A percentile compares a stretch with the other conserved stretches of the same genome.
phyloP scores from a whole-genome alignment of 2,797 vertebrate species.

The Catostomus latipinnis region DNA sequence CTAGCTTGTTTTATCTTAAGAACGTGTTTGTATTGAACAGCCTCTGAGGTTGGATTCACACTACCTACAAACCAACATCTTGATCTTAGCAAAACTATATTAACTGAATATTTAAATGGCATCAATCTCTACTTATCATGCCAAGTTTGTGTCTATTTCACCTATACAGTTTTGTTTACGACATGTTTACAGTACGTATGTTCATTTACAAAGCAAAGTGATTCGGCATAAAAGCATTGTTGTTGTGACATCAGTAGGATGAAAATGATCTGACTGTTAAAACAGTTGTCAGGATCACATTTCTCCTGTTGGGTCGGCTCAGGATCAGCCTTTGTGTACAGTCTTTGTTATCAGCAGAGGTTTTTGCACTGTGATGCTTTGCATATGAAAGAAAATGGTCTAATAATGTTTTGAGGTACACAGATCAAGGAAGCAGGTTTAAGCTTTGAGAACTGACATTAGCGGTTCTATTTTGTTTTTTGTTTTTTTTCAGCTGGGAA shows the following conservation, averaged over 20 bases:
- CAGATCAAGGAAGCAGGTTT: neutral
- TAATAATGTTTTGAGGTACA: neutral
- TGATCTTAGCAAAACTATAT: neutral
- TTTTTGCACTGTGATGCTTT: constrained; percentile 15
- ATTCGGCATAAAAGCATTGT: constrained; percentile 37
- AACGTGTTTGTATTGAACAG: no score
- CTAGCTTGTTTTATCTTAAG: no score
- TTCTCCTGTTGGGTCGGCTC: constrained; percentile 63
- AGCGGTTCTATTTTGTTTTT: constrained; percentile 41
- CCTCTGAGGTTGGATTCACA: no score
- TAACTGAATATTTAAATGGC: neutral
- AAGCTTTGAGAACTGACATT: constrained; percentile 33
- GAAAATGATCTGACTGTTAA: constrained; percentile 34
- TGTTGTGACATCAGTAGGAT: constrained; percentile 45
- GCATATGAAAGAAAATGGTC: constrained; percentile 4
- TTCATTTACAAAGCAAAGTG: constrained; percentile 44
- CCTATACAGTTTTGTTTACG: constrained; percentile 3
- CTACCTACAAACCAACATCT: neutral
- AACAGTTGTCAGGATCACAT: constrained; percentile 30
- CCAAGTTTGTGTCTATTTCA: constrained; percentile 1
- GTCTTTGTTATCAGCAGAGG: constrained; percentile 14
- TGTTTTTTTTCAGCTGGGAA: neutral
- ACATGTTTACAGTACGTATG: neutral
- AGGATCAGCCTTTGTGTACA: constrained; percentile 70
- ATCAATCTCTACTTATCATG: neutral